phyloP scores from a whole-genome alignment of 2,113 vertebrate genomes.

The Mesocricetus auratus region DNA sequence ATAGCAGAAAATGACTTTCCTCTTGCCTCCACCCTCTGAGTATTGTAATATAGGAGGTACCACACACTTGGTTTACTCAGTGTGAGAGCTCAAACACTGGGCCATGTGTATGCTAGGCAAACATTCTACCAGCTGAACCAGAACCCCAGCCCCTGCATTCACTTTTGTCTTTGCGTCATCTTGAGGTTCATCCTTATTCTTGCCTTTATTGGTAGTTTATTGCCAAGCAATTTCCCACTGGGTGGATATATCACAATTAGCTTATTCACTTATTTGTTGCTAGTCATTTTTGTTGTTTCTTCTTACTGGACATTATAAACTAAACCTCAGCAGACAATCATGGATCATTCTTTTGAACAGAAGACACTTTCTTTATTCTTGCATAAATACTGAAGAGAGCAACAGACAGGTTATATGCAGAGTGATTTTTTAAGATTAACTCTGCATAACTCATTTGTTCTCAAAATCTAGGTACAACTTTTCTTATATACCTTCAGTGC shows the following conservation, averaged over 20 bases:
- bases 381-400: not conserved
- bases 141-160: fast-evolving
- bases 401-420: not conserved
- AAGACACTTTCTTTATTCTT: not conserved
- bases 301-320: not conserved
- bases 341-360: not conserved
- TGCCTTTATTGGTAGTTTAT: not conserved
- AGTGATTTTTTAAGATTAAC: not conserved
- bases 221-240: not conserved
- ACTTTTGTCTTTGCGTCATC: not conserved
- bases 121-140: not conserved
- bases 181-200: not conserved
- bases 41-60: not conserved
- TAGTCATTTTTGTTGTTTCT: not conserved
- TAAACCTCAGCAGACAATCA: not conserved
- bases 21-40: not conserved
- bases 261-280: not conserved
- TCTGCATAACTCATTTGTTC: not conserved
- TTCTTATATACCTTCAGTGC: not conserved
- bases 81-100: too few relatives aligned
- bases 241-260: not conserved
- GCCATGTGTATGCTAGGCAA: not conserved
- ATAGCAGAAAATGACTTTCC: not conserved
- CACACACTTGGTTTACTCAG: not conserved
- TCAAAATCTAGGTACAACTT: not conserved